These are phyloP conservation scores for Drosophila hamatofila DNA, from an alignment of 2,888 invertebrate genomes.

Conservation along the genomic window DNA sequence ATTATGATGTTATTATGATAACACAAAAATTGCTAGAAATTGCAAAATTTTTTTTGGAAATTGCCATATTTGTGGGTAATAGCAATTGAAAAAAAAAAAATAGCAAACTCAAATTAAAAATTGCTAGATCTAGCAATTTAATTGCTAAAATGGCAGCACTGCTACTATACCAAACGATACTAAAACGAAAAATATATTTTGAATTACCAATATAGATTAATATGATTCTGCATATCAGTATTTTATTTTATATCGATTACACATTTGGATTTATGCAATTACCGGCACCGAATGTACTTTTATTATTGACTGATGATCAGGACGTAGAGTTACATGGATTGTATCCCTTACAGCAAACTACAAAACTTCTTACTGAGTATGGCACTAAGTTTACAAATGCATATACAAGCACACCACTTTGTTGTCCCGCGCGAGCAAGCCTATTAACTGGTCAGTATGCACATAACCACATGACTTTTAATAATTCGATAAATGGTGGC, in stretches of 20 bases:
- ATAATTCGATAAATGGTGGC: conserved; percentile 92
- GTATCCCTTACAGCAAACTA: conserved; percentile 89
- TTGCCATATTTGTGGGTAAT: too few species aligned
- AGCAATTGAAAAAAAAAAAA: too few species aligned
- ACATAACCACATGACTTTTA: conserved; percentile 92
- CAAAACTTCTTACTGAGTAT: conserved; percentile 87
- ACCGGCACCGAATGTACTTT: conserved; percentile 34
- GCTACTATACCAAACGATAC: background rate
- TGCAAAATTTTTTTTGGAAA: too few species aligned
- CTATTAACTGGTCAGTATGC: conserved; percentile 93
- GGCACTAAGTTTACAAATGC: conserved; percentile 91
- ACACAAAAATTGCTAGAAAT: too few species aligned
- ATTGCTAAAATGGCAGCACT: too few species aligned
- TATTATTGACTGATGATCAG: conserved; percentile 92
- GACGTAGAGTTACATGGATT: conserved; percentile 92
- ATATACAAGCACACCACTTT: conserved; percentile 93
- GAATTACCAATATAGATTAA: conserved; percentile 3
- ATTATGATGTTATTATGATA: too few species aligned
- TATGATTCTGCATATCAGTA: conserved; percentile 1
- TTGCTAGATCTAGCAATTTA: too few species aligned
- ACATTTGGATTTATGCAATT: background rate
- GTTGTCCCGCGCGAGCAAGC: conserved; percentile 96
- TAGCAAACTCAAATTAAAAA: too few species aligned
- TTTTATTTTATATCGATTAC: conserved; percentile 8
- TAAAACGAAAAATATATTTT: background rate